Evolutionary conservation across 2,888 invertebrate genomes (phyloP).

Genomic region (Tromatobia lineatoria): DNA sequence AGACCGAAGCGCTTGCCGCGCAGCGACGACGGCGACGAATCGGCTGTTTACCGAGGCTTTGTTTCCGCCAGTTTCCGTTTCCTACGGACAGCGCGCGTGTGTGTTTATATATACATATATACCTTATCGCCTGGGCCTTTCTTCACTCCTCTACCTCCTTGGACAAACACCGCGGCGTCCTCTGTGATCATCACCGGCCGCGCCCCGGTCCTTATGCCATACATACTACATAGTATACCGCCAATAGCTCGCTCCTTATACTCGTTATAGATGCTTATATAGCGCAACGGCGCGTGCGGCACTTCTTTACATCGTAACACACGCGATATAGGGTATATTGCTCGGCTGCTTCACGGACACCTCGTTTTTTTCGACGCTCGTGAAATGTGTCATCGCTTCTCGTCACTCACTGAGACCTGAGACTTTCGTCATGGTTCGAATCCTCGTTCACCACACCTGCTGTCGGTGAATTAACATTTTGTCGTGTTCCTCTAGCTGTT

Average conservation of each 20-base stretch:
- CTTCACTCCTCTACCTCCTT: conserved; percentile 68
- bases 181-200: conserved; percentile 71
- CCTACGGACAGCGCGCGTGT: conserved; percentile 73
- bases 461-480: neutral
- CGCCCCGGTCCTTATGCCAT: conserved; percentile 6
- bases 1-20: conserved; percentile 20
- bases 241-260: conserved; percentile 1
- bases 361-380: neutral
- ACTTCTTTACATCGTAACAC: conserved; percentile 22
- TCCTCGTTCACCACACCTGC: neutral
- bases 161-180: conserved; percentile 83
- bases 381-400: neutral
- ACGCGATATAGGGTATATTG: neutral
- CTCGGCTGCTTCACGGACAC: neutral
- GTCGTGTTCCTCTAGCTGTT: neutral
- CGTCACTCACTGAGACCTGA: neutral
- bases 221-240: neutral
- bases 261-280: conserved; percentile 46
- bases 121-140: conserved; percentile 43
- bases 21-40: conserved; percentile 30
- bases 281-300: conserved; percentile 62
- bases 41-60: conserved; percentile 82
- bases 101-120: neutral
- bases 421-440: neutral
- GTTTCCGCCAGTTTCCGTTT: conserved; percentile 85